Base-by-base conservation (phyloP, 2,113 vertebrate genomes). In the Chascanopsetta lugubris region DNA sequence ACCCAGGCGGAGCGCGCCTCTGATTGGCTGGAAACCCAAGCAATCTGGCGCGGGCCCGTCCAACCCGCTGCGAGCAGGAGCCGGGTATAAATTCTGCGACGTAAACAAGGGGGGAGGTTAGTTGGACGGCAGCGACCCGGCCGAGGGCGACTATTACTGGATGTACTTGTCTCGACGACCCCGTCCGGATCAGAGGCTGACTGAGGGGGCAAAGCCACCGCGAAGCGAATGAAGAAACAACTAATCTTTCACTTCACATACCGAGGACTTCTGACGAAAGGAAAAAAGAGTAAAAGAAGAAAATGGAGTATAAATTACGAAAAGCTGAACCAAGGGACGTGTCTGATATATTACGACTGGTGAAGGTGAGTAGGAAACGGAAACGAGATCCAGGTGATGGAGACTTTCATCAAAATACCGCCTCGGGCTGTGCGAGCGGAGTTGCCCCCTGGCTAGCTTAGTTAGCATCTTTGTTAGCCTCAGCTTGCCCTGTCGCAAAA, bases 181-280 rank as follows among this genome's bases (percentile, higher is more conserved):
- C 84, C 92, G 95, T 92, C 93, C 93, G 92, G 94, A 93, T 87
- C 92, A 87, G 92, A 90, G 94, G 94, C 94, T 94, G 94, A 95
- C 93, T 93, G 91, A 87, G 90, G 93, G 89, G 82, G 82, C 86
- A 88, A 89, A 90, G 86, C 91, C 93, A 92, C 92, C 92, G 90
- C 89, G 94, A 94, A 89, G 91, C 96, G 95, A 96, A 99, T 98
- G 97, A 98, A 95, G 95, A 99, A 98, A 77, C 94, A 93, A 69
- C 87, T 97, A 62, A 92, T 98, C 89, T 94, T 97, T 85, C 94
- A 94, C 86, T 98, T 98, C 95, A 97, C 95, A 71, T 97, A 96
- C 87, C 93, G 95, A 93, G 96, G 95, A 93, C 88, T 96, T 69
- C 91, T 94, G 79, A 95, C 94, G 90, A 98, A 94, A 93, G 95